phyloP scores from a whole-genome alignment of 2,888 invertebrate genomes.

The Stenolophus ochropezus region DNA sequence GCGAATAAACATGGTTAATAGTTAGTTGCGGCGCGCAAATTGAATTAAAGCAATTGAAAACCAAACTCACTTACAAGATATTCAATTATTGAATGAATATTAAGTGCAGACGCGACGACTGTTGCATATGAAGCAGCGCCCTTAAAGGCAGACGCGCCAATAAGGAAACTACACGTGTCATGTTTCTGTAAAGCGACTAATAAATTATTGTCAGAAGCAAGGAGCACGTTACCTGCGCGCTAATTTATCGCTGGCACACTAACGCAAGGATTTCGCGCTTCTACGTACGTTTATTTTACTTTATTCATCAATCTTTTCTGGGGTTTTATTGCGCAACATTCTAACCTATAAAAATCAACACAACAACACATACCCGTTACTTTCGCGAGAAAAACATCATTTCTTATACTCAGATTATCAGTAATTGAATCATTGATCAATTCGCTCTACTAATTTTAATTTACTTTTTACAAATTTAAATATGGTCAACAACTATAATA shows the following conservation, averaged over 20 bases:
- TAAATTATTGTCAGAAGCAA: constrained; percentile 23
- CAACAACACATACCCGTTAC: too few relatives aligned
- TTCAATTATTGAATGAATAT: constrained; percentile 39
- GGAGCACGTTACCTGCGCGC: background rate
- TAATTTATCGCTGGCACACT: constrained; percentile 26
- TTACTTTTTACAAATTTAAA: too few relatives aligned
- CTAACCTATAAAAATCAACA: constrained; percentile 2
- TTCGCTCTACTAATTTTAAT: too few relatives aligned
- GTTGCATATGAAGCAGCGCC: constrained; percentile 13
- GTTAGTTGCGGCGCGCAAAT: background rate
- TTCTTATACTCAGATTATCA: too few relatives aligned
- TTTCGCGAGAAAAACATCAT: too few relatives aligned
- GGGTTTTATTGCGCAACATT: background rate
- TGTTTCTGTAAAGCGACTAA: constrained; percentile 3
- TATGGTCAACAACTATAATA: too few relatives aligned
- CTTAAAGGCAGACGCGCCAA: background rate
- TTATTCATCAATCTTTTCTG: constrained; percentile 20
- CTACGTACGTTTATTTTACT: constrained; percentile 17
- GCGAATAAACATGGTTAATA: background rate
- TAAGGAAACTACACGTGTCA: constrained; percentile 12
- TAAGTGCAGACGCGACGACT: background rate
- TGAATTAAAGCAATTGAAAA: constrained; percentile 1
- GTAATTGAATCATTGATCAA: too few relatives aligned
- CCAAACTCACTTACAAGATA: constrained; percentile 19
- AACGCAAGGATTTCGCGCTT: background rate